These are phyloP conservation scores for Scortum barcoo DNA, from an alignment of 2,113 vertebrate species.

Conservation along the genomic window DNA sequence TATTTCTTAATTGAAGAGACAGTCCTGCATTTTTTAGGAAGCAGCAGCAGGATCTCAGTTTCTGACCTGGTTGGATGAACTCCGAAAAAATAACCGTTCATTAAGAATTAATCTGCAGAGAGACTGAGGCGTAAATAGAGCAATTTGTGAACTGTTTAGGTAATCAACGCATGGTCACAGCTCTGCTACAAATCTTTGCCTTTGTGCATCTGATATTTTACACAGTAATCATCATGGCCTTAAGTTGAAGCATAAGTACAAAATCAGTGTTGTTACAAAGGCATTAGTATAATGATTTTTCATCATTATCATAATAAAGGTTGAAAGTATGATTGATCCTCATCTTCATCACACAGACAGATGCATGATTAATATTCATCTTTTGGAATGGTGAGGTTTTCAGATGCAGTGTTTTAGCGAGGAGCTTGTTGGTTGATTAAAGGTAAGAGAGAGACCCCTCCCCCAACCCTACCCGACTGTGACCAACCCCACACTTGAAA, in stretches of 20 bases:
- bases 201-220: background rate
- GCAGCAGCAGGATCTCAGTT: background rate
- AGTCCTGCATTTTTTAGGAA: slow-evolving; percentile 13
- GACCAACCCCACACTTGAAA: background rate
- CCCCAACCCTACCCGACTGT: rapidly evolving
- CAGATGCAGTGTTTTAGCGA: background rate
- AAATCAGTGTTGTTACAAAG: background rate
- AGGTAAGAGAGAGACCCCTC: background rate
- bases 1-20: slow-evolving; percentile 26
- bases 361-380: background rate
- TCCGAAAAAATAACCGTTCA: background rate
- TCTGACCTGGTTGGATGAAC: background rate
- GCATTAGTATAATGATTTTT: background rate
- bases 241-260: background rate
- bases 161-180: background rate
- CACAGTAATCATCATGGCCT: background rate
- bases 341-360: background rate
- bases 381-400: background rate
- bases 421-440: background rate
- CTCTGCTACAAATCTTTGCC: too few species aligned
- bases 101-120: background rate
- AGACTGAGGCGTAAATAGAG: background rate
- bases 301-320: background rate
- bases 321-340: background rate
- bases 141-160: background rate